These are phyloP conservation scores for Helostoma temminkii DNA, from an alignment of 2,797 vertebrate genomes.

Conservation along the genomic window DNA sequence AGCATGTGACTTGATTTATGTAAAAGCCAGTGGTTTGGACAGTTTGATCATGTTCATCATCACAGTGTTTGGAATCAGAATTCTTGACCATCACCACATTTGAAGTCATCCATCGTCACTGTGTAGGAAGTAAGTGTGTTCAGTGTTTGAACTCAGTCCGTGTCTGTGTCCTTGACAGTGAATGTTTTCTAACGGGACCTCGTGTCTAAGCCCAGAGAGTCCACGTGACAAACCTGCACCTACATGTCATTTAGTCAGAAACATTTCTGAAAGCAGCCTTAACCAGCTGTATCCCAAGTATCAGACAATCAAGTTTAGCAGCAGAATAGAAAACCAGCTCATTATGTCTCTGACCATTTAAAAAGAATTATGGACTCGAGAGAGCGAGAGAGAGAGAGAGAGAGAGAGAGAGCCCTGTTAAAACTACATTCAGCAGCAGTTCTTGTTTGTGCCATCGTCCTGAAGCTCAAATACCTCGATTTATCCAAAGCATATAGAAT, in stretches of 20 bases:
- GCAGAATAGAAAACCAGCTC: constrained; percentile 1
- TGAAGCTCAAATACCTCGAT: constrained; percentile 52
- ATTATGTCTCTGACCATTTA: background rate
- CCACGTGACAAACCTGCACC: background rate
- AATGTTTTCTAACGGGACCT: constrained; percentile 19
- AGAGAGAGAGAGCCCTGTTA: background rate
- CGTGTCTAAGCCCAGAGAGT: background rate
- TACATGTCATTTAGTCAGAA: background rate
- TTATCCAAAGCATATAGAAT: constrained; percentile 76
- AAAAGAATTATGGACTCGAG: constrained; percentile 6
- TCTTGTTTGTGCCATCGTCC: constrained; percentile 29
- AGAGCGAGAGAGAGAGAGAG: background rate
- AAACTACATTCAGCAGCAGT: background rate
- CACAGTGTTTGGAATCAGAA: constrained; percentile 74
- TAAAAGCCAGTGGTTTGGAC: constrained; percentile 19
- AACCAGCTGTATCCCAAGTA: background rate
- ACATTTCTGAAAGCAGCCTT: constrained; percentile 7
- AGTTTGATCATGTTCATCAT: background rate
- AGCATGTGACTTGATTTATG: constrained; percentile 35
- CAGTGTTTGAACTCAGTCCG: background rate
- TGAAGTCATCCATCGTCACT: constrained; percentile 4
- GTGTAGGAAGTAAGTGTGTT: constrained; percentile 9
- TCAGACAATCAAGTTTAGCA: constrained; percentile 25
- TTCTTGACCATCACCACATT: constrained; percentile 61
- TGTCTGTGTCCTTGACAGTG: constrained; percentile 21